Evolutionary conservation across 2,797 vertebrate species (phyloP).

Genomic region (Onychomys torridus): DNA sequence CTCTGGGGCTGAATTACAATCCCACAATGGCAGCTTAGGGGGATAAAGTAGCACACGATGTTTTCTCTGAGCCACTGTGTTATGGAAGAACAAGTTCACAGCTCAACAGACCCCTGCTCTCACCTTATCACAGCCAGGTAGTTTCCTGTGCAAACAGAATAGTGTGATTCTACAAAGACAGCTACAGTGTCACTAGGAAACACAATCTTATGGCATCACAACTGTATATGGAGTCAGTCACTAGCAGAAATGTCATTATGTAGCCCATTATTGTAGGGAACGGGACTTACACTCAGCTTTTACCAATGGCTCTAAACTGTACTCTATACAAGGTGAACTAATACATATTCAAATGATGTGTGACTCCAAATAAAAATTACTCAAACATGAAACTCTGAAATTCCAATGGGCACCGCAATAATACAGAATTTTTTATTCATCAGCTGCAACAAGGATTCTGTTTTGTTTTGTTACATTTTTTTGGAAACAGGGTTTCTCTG

Average conservation of each 20-base stretch:
- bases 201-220: neutral
- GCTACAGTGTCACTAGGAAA: neutral
- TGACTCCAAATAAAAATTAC: neutral
- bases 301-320: neutral
- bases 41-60: neutral
- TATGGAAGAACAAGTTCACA: neutral
- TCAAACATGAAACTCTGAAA: neutral
- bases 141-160: neutral
- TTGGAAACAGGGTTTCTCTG: neutral
- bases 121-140: neutral
- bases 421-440: neutral
- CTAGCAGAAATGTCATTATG: neutral
- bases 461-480: neutral
- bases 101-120: neutral
- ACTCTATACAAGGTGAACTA: neutral
- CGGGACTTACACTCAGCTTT: slow-evolving; percentile 23
- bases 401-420: neutral
- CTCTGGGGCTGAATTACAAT: neutral
- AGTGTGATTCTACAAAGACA: neutral
- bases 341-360: neutral
- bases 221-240: neutral
- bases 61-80: neutral
- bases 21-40: neutral
- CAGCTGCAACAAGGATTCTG: slow-evolving; percentile 8
- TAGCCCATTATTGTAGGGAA: neutral